A percentile compares a stretch with the other conserved stretches of the same genome.
Conservation (phyloP, 2,888 invertebrate genomes). For the Bunonema sp. region DNA sequence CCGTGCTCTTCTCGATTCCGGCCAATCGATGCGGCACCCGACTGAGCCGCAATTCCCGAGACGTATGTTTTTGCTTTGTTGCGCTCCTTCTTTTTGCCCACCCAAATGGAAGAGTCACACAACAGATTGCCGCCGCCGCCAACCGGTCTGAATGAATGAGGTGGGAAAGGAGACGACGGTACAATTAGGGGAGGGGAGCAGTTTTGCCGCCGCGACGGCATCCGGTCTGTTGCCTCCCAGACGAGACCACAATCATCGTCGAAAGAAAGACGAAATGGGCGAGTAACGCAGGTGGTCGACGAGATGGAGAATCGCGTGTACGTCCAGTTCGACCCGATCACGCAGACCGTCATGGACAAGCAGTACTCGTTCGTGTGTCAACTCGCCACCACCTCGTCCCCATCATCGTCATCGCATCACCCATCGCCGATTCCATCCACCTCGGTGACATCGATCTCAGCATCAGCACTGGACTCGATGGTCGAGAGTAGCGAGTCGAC, state of each 20-base stretch:
- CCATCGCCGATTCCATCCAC: too few species aligned
- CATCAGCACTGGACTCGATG: too few species aligned
- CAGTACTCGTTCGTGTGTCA: constrained; percentile 42
- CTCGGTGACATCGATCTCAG: too few species aligned
- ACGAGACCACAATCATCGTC: background rate
- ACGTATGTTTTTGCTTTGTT: constrained; percentile 20
- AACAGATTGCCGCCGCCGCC: too few species aligned
- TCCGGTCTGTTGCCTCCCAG: background rate
- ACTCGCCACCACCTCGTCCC: constrained; percentile 12
- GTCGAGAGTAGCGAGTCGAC: too few species aligned
- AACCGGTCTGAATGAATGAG: too few species aligned
- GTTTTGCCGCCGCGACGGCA: too few species aligned
- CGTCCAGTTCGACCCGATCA: constrained; percentile 42
- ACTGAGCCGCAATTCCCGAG: constrained; percentile 23
- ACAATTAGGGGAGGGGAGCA: too few species aligned
- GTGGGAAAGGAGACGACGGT: too few species aligned
- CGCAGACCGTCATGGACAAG: constrained; percentile 32
- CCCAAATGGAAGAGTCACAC: too few species aligned
- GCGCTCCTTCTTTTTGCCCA: too few species aligned
- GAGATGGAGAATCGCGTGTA: constrained; percentile 41
- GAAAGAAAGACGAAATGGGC: background rate
- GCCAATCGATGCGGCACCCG: constrained; percentile 39
- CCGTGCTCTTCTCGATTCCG: constrained; percentile 40
- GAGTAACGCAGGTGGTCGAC: constrained; percentile 28
- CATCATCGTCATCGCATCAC: constrained; percentile 4